Evolutionary conservation across 1,140 invertebrate genomes (phyloP), one percentile per base, ranked within the genome.

Genomic region (Acromyrmex charruanus): DNA sequence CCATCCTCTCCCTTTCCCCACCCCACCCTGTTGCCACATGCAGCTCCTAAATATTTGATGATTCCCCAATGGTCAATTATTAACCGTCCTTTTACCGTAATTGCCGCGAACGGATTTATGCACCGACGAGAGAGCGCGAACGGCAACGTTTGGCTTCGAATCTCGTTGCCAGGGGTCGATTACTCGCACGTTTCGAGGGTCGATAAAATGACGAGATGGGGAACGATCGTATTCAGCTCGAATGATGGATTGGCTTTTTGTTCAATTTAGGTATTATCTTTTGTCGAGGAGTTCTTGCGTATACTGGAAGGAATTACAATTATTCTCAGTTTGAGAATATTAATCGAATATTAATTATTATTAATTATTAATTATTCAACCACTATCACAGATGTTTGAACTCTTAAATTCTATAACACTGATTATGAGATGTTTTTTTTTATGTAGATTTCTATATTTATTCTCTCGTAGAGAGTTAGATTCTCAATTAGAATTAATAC

Each of bases 101-200:
- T 90, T 87, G 88, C 88, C 74, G 61, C 69, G 77, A 84, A 91
- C 85, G 74, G 71, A 85, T 91, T 91, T 88, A 90, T 91, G 77
- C 31, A 44, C 18, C 61, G 51, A 79, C 59, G 35, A 66, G 59
- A 80, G 35, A 66, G 59, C 35, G 49, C 74, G 49, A 81, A 79
- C 63, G 71, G 25, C 18, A 74, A 80, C 31, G 49, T 65, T 84
- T 61, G 25, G 51, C n/a, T 35, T 72, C 14, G n/a, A 72, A 72
- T 49, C 28, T 44, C 63, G 74, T 28, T 79, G 25, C 12, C 68
- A 49, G 10, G 12, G 4, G 68, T 72, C 51, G 79, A 82, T 74
- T 31, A 49, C 44, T 74, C 80, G 69, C 58, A 39, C 59, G 55
- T 63, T 75, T 49, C 55, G 80, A 63, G 18, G 69, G 9, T 61